A percentile compares a stretch with the other conserved stretches of the same genome.
phyloP scores from a whole-genome alignment of 2,113 vertebrate species.

The Salvelinus alpinus region DNA sequence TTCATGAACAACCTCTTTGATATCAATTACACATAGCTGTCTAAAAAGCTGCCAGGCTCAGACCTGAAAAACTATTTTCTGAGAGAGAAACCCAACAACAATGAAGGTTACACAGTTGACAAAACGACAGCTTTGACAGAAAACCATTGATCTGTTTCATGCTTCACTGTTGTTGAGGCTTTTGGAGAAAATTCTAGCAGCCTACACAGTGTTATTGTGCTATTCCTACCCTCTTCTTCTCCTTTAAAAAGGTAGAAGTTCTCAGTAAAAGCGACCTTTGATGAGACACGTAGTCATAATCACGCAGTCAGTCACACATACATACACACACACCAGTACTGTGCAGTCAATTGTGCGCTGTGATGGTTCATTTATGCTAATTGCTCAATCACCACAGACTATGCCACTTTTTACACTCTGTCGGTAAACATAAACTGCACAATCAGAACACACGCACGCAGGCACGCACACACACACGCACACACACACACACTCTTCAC shows the following conservation, averaged over 20 bases:
- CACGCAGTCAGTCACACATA: slow-evolving; percentile 33
- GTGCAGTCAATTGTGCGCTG: slow-evolving; percentile 35
- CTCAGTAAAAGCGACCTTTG: slow-evolving; percentile 25
- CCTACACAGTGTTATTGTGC: slow-evolving; percentile 18
- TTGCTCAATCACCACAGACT: slow-evolving; percentile 68
- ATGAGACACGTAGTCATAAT: slow-evolving; percentile 57
- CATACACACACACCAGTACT: neutral
- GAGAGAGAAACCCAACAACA: slow-evolving; percentile 21
- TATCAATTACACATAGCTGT: slow-evolving; percentile 20
- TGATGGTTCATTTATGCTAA: slow-evolving; percentile 79
- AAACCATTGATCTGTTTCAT: slow-evolving; percentile 53
- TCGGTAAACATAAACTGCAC: slow-evolving; percentile 50
- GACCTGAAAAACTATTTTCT: slow-evolving; percentile 20
- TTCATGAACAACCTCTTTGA: slow-evolving; percentile 4
- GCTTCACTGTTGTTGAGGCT: slow-evolving; percentile 15
- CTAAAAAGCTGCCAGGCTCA: slow-evolving; percentile 5
- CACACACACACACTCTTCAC: slow-evolving; percentile 8
- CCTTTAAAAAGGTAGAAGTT: neutral
- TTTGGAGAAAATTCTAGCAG: slow-evolving; percentile 1
- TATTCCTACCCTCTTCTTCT: neutral
- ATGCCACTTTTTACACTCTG: slow-evolving; percentile 1
- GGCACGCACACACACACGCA: slow-evolving; percentile 16
- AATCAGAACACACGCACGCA: slow-evolving; percentile 45
- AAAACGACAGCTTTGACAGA: slow-evolving; percentile 49
- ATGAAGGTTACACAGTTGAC: slow-evolving; percentile 34